phyloP scores from a whole-genome alignment of 2,797 vertebrate species.

The Forpus xanthops region DNA sequence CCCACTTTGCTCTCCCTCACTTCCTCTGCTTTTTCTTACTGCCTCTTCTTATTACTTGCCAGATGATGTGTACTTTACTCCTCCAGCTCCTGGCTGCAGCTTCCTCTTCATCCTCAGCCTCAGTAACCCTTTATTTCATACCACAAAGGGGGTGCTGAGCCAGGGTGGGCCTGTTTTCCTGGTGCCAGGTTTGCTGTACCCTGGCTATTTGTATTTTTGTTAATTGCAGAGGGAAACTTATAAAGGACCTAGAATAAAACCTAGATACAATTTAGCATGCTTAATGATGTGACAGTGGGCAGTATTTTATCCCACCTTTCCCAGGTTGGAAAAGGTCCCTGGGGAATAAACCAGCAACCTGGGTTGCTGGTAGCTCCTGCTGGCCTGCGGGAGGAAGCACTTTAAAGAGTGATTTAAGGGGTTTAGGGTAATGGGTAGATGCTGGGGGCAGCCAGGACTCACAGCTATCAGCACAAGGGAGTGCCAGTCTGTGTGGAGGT shows the following conservation, averaged over 20 bases:
- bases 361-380: background rate
- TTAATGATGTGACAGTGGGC: background rate
- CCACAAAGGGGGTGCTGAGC: background rate
- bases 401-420: background rate
- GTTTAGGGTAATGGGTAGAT: background rate
- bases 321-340: background rate
- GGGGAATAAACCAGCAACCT: background rate
- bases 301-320: background rate
- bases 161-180: rapidly evolving
- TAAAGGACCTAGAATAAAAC: background rate
- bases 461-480: background rate
- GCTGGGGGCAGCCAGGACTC: background rate
- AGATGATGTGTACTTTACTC: background rate
- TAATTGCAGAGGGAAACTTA: background rate
- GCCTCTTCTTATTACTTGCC: background rate
- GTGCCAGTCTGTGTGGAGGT: rapidly evolving
- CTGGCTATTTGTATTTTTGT: background rate
- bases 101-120: background rate
- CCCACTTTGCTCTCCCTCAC: rapidly evolving
- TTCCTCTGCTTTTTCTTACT: background rate
- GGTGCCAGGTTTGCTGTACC: background rate
- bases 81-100: background rate
- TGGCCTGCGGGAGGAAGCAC: background rate
- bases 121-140: background rate
- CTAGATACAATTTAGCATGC: background rate